Conservation (phyloP, 2,888 invertebrate genomes). For the Euproctis similis region DNA sequence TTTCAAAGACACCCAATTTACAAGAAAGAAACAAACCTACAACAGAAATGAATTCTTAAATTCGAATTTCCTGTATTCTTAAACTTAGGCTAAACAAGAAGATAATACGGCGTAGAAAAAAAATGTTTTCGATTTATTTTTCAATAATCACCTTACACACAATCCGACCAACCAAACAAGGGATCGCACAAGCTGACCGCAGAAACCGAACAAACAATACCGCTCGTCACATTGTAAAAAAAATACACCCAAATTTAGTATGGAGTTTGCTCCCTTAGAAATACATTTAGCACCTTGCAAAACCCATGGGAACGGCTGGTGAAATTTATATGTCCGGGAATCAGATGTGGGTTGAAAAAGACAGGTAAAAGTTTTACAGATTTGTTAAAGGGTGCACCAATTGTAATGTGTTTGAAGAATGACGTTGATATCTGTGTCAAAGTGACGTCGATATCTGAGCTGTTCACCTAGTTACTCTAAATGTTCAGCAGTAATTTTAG, state of each 20-base stretch:
- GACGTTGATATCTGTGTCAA: neutral
- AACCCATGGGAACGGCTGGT: constrained; percentile 26
- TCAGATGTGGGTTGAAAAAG: constrained; percentile 24
- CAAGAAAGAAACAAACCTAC: no score
- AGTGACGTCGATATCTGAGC: no score
- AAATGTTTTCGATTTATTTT: no score
- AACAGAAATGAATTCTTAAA: no score
- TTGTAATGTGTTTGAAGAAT: constrained; percentile 18
- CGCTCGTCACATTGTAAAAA: constrained; percentile 3
- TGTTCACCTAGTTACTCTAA: no score
- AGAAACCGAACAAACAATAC: constrained; percentile 4
- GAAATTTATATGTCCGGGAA: constrained; percentile 23
- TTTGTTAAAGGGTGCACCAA: constrained; percentile 17
- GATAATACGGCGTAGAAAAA: no score
- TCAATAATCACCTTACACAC: constrained; percentile 9
- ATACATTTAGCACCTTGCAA: constrained; percentile 31
- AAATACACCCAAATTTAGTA: constrained; percentile 7
- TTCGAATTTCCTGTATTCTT: no score
- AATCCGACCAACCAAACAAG: constrained; percentile 15
- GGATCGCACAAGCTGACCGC: constrained; percentile 13
- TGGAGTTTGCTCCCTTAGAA: constrained; percentile 13
- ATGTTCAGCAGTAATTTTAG: no score
- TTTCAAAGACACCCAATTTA: no score
- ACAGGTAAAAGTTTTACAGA: constrained; percentile 24
- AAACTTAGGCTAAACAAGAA: no score